Evolutionary conservation across 2,113 vertebrate species (phyloP).

Genomic region (Tonatia bakeri): DNA sequence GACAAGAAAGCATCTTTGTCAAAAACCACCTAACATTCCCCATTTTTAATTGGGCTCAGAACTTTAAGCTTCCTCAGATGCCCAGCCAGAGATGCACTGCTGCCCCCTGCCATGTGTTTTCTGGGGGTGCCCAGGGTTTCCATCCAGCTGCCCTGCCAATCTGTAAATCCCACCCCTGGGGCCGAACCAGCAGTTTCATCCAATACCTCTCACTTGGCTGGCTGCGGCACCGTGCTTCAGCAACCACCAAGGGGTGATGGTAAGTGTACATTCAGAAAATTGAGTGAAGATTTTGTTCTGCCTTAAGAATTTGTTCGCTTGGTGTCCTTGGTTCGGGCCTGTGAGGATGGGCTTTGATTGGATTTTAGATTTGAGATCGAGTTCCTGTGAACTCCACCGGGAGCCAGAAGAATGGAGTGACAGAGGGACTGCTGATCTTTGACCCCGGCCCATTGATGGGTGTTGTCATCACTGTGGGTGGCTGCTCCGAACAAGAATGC

Average conservation of each 20-base stretch:
- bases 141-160: neutral
- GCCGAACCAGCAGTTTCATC: neutral
- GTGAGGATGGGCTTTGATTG: conserved; percentile 70
- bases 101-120: neutral
- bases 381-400: conserved; percentile 74
- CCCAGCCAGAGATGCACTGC: neutral
- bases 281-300: neutral
- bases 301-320: conserved; percentile 54
- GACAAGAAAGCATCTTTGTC: neutral
- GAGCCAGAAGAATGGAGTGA: conserved; percentile 74
- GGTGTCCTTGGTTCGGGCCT: conserved; percentile 58
- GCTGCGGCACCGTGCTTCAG: neutral
- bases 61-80: neutral
- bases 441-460: conserved; percentile 74
- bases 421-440: conserved; percentile 74
- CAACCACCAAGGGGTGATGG: neutral
- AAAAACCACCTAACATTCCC: neutral
- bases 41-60: neutral
- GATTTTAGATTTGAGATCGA: conserved; percentile 68
- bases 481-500: conserved; percentile 57
- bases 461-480: conserved; percentile 62
- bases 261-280: neutral
- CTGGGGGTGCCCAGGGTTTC: neutral
- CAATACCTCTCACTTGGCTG: neutral
- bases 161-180: neutral